phyloP scores from a whole-genome alignment of 2,888 invertebrate genomes.

The Junonia oenone region DNA sequence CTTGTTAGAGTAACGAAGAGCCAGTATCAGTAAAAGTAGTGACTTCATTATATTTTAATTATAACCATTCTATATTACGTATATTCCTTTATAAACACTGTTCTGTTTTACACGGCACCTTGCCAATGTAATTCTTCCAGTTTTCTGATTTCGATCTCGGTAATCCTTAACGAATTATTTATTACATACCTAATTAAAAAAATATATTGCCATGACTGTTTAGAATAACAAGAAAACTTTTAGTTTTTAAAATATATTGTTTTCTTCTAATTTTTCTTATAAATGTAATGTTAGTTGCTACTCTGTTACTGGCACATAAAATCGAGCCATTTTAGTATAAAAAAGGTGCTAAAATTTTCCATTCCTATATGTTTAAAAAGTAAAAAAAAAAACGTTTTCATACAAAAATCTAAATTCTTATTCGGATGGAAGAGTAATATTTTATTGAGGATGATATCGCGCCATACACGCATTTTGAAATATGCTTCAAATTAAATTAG shows the following conservation, averaged over 20 bases:
- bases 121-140: neutral
- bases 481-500: too few relatives aligned
- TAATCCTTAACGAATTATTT: too few relatives aligned
- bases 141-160: neutral
- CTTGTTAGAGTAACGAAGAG: too few relatives aligned
- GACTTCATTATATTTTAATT: neutral
- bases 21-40: constrained; percentile 1
- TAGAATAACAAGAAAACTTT: too few relatives aligned
- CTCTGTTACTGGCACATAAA: neutral
- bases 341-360: neutral
- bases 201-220: too few relatives aligned
- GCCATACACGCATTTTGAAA: too few relatives aligned
- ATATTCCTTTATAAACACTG: neutral
- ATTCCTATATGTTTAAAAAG: neutral
- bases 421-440: neutral
- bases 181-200: too few relatives aligned
- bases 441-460: too few relatives aligned
- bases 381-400: neutral
- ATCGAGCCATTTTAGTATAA: neutral
- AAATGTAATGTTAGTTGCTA: neutral
- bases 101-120: neutral
- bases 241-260: too few relatives aligned
- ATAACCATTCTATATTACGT: neutral
- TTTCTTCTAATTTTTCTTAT: neutral
- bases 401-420: neutral